Conservation (phyloP, 2,113 vertebrate genomes). For the Callorhinus ursinus region DNA sequence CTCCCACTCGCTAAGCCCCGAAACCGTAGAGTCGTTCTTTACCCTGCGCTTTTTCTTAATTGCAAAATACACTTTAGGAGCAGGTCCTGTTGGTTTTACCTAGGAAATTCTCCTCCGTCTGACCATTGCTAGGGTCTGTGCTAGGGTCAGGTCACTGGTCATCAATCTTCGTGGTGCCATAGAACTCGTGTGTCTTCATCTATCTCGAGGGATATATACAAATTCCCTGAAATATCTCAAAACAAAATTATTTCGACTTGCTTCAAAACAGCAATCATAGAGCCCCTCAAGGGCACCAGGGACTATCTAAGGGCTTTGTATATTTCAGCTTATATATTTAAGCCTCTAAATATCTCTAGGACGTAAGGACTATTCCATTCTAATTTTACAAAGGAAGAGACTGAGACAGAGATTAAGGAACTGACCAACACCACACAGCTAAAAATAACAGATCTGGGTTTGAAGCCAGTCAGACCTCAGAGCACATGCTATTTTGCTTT, state of each 20-base stretch:
- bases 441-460: background rate
- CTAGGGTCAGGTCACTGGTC: background rate
- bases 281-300: background rate
- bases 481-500: background rate
- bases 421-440: background rate
- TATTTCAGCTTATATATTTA: background rate
- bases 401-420: background rate
- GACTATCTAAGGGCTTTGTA: background rate
- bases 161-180: background rate
- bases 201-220: background rate
- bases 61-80: background rate
- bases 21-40: background rate
- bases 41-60: background rate
- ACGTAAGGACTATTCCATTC: background rate
- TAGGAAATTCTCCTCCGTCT: background rate
- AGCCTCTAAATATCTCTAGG: background rate
- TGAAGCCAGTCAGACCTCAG: background rate
- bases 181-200: background rate
- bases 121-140: background rate
- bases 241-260: background rate
- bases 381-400: slow-evolving; percentile 22
- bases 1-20: background rate
- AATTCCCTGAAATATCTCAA: slow-evolving; percentile 5
- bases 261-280: background rate
- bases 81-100: background rate